phyloP scores from a whole-genome alignment of 2,113 vertebrate genomes.

The Corydoras sp. region DNA sequence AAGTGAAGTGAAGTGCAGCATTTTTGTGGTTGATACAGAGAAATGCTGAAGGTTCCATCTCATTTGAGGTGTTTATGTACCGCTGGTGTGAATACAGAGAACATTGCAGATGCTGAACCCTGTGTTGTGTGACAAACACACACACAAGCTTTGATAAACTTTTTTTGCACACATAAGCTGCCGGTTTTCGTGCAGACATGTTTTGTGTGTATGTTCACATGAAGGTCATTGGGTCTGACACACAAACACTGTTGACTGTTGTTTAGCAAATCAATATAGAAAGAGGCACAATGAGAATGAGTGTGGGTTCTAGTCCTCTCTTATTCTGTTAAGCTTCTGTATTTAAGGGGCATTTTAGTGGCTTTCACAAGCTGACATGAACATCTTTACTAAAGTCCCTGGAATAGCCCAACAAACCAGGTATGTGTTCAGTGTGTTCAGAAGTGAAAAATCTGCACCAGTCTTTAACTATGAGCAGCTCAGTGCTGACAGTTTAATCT shows the following conservation, averaged over 20 bases:
- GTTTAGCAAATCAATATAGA: slow-evolving; percentile 68
- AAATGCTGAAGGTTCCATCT: too few relatives aligned
- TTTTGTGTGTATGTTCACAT: too few relatives aligned
- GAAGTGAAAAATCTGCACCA: background rate
- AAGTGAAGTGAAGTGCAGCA: too few relatives aligned
- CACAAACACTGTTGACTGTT: slow-evolving; percentile 19
- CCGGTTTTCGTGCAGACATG: too few relatives aligned
- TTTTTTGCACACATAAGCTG: too few relatives aligned
- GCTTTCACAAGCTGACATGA: slow-evolving; percentile 64
- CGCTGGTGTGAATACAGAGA: too few relatives aligned
- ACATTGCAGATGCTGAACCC: too few relatives aligned
- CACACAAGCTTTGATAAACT: too few relatives aligned
- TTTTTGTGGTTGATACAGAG: too few relatives aligned
- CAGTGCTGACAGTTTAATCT: background rate
- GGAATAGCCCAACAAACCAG: slow-evolving; percentile 70
- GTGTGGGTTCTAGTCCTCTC: slow-evolving; percentile 59
- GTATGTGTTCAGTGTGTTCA: slow-evolving; percentile 50
- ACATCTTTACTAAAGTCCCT: slow-evolving; percentile 70
- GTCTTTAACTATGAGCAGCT: background rate
- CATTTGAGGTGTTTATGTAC: too few relatives aligned
- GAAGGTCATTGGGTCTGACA: slow-evolving; percentile 12
- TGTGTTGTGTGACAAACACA: too few relatives aligned
- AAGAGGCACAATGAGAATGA: slow-evolving; percentile 47
- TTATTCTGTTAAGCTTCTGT: slow-evolving; percentile 44
- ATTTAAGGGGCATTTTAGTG: slow-evolving; percentile 65